These are phyloP conservation scores for Hypomesus transpacificus DNA, from an alignment of 2,113 vertebrate species.

Conservation along the genomic window DNA sequence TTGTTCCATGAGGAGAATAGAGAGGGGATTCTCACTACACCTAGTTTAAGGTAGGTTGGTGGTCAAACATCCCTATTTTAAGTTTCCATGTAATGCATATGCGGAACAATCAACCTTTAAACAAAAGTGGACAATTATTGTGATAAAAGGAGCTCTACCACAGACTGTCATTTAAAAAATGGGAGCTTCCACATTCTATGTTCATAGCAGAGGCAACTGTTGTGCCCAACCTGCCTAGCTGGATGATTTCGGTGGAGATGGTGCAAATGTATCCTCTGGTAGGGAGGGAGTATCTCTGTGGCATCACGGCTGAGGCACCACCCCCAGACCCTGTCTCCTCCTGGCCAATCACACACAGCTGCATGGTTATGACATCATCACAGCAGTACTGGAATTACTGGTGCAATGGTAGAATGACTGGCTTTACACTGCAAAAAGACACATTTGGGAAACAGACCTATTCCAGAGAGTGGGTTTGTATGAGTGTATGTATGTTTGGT, in stretches of 20 bases:
- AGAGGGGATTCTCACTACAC: background rate
- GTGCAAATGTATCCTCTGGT: conserved; percentile 8
- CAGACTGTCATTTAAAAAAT: no score
- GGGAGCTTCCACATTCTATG: no score
- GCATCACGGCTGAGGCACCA: conserved; percentile 19
- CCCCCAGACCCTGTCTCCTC: conserved; percentile 14
- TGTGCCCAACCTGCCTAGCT: no score
- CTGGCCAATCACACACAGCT: conserved; percentile 3
- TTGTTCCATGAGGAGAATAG: background rate
- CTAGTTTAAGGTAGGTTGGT: background rate
- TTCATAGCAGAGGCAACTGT: no score
- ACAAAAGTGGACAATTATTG: no score
- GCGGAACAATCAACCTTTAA: no score
- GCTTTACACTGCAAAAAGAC: background rate
- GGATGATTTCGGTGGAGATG: no score
- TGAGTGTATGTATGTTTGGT: no score
- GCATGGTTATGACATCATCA: background rate
- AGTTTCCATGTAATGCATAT: no score
- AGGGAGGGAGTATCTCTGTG: background rate
- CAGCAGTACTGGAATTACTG: conserved; percentile 1
- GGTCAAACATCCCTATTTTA: background rate
- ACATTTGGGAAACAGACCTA: no score
- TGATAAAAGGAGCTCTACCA: no score
- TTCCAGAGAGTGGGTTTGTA: no score
- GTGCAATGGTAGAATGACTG: background rate